A percentile compares a stretch with the other conserved stretches of the same genome.
Conservation (phyloP, 2,888 invertebrate species). For the Parnassius smintheus region DNA sequence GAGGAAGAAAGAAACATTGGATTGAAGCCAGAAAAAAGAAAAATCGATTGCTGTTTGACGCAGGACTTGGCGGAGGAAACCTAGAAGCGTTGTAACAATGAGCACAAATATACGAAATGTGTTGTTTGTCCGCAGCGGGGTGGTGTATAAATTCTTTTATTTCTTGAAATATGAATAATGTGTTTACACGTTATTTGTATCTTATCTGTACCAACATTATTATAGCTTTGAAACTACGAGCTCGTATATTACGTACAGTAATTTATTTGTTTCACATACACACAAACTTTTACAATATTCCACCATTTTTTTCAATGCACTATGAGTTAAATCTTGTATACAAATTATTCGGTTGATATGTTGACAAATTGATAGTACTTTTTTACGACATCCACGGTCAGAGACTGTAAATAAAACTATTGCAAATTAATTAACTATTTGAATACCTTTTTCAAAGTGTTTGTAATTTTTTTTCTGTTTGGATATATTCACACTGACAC, state of each 20-base stretch:
- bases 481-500: too few relatives aligned
- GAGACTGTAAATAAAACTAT: too few relatives aligned
- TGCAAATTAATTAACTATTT: too few relatives aligned
- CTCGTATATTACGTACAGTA: neutral
- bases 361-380: neutral
- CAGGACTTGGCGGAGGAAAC: constrained; percentile 41
- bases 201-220: constrained; percentile 12
- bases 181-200: constrained; percentile 3
- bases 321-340: too few relatives aligned
- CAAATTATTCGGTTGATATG: too few relatives aligned
- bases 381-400: neutral
- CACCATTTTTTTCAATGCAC: too few relatives aligned
- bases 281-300: neutral
- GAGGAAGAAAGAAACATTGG: constrained; percentile 60
- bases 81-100: constrained; percentile 15
- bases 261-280: neutral
- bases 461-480: too few relatives aligned
- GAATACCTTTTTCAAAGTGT: too few relatives aligned
- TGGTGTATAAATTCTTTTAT: constrained; percentile 16
- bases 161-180: constrained; percentile 17
- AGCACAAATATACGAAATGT: constrained; percentile 14
- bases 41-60: constrained; percentile 63
- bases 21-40: constrained; percentile 58
- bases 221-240: constrained; percentile 11
- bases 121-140: constrained; percentile 2